Percentiles rank a stretch among this genome's conserved stretches.
Conservation (phyloP, 2,113 vertebrate genomes). For the Ochotona princeps region DNA sequence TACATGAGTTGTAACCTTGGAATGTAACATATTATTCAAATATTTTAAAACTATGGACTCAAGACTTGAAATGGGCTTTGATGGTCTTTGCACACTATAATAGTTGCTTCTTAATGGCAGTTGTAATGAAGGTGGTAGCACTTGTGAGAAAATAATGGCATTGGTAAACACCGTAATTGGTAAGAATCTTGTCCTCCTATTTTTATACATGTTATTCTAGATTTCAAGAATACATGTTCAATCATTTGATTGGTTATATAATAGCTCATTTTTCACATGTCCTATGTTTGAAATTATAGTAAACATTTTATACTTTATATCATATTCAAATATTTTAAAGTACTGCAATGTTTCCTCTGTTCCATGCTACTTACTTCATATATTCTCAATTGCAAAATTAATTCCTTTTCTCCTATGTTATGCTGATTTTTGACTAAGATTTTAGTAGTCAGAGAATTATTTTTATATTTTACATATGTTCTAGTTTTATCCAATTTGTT, state of each 20-base stretch:
- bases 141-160: not conserved
- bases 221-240: not conserved
- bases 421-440: not conserved
- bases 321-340: not conserved
- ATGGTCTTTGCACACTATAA: not conserved
- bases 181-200: not conserved
- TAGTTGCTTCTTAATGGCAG: not conserved
- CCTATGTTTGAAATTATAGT: constrained; percentile 22
- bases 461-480: not conserved
- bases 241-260: not conserved
- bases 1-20: too few relatives aligned
- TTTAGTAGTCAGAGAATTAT: not conserved
- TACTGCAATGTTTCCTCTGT: not conserved
- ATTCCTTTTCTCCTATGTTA: not conserved
- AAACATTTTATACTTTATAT: not conserved
- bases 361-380: not conserved
- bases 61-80: not conserved
- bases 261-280: not conserved
- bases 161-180: not conserved
- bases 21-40: not conserved
- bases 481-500: not conserved
- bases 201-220: not conserved
- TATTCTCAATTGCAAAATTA: not conserved
- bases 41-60: not conserved
- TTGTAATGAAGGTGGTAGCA: not conserved